Evolutionary conservation across 2,113 vertebrate genomes (phyloP).

Genomic region (Siniperca chuatsi): DNA sequence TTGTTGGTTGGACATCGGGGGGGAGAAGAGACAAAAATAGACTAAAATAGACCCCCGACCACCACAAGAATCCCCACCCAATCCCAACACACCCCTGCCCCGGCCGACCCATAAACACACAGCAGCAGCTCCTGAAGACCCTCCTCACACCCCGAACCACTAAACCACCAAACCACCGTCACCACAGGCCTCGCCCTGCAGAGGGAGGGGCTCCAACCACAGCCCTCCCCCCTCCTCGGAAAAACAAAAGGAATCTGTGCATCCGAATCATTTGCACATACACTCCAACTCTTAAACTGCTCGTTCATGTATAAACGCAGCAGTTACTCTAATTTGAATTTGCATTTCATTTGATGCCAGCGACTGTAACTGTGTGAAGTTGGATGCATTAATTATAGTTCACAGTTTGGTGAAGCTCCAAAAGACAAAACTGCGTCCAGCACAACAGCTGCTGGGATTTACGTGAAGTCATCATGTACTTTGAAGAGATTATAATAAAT

Average conservation of each 20-base stretch:
- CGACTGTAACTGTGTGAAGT: too few relatives aligned
- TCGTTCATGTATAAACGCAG: too few relatives aligned
- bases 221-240: neutral
- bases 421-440: too few relatives aligned
- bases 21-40: neutral
- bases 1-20: neutral
- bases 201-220: slow-evolving; percentile 7
- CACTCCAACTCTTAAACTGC: too few relatives aligned
- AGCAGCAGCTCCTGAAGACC: slow-evolving; percentile 6
- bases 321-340: too few relatives aligned
- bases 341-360: too few relatives aligned
- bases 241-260: neutral
- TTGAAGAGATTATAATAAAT: too few relatives aligned
- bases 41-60: neutral
- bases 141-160: slow-evolving; percentile 10
- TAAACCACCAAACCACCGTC: neutral
- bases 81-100: neutral
- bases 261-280: too few relatives aligned
- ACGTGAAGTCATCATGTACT: too few relatives aligned
- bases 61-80: neutral
- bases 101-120: neutral
- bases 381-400: too few relatives aligned
- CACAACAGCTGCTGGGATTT: too few relatives aligned
- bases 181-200: slow-evolving; percentile 8
- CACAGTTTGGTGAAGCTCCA: too few relatives aligned